Percentiles rank a stretch among this genome's conserved stretches.
Evolutionary conservation across 2,888 invertebrate species (phyloP).

Genomic region (Mechanitis mazaeus): DNA sequence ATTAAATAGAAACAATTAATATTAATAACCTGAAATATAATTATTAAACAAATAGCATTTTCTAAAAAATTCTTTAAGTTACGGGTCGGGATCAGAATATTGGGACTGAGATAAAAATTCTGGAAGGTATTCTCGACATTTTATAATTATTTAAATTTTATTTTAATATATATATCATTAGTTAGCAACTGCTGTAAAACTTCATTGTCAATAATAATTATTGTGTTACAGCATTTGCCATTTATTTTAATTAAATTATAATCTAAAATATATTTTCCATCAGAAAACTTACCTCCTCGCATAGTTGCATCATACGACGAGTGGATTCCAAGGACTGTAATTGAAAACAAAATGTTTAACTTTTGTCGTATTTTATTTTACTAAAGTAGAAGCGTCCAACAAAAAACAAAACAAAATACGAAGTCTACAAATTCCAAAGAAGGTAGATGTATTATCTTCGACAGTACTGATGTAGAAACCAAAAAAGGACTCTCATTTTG

Average conservation of each 20-base stretch:
- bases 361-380: not conserved
- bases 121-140: constrained; percentile 57
- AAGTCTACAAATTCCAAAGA: no score
- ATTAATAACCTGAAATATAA: constrained; percentile 22
- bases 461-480: no score
- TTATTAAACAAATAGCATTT: constrained; percentile 13
- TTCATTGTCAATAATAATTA: constrained; percentile 7
- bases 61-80: constrained; percentile 7
- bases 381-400: not conserved
- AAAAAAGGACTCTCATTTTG: no score
- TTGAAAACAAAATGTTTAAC: constrained; percentile 30
- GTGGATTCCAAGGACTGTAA: constrained; percentile 95
- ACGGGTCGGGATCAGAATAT: constrained; percentile 1
- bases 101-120: constrained; percentile 11
- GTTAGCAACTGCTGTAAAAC: constrained; percentile 1
- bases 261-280: constrained; percentile 12
- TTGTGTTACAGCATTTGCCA: constrained; percentile 15
- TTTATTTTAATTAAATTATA: constrained; percentile 9
- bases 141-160: constrained; percentile 23
- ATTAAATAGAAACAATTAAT: constrained; percentile 24
- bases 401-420: not conserved
- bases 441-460: no score
- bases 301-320: constrained; percentile 92
- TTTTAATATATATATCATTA: constrained; percentile 20
- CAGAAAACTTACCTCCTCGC: constrained; percentile 88